A percentile compares a stretch with the other conserved stretches of the same genome.
Evolutionary conservation across 2,888 invertebrate species (phyloP).

Genomic region (Hemicrepidius hirtus): DNA sequence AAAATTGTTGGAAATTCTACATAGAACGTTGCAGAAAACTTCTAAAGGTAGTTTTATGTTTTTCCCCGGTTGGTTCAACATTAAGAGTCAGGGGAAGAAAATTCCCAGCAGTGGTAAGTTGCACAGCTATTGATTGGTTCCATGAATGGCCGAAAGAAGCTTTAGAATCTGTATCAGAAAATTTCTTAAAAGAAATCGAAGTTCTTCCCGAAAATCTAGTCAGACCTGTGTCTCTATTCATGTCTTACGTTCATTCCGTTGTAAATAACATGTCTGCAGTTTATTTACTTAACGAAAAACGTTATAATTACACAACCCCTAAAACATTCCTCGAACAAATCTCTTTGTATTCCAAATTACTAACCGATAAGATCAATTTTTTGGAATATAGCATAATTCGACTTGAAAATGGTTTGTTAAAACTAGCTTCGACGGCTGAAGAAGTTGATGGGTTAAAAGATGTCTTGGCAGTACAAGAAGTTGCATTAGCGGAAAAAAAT

Average conservation of each 20-base stretch:
- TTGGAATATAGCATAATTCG: conserved; percentile 85
- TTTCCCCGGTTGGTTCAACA: conserved; percentile 95
- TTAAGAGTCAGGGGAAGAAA: conserved; percentile 90
- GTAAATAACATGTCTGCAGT: conserved; percentile 89
- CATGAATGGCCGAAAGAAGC: conserved; percentile 97
- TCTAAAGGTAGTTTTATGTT: conserved; percentile 88
- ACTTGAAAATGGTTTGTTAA: conserved; percentile 91
- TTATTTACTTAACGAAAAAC: conserved; percentile 88
- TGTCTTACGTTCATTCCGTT: conserved; percentile 92
- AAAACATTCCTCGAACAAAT: conserved; percentile 97
- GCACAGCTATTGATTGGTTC: conserved; percentile 96
- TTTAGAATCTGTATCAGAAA: conserved; percentile 88
- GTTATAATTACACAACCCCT: conserved; percentile 97
- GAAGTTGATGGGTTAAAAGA: conserved; percentile 91
- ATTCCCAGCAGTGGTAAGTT: conserved; percentile 95
- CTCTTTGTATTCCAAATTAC: conserved; percentile 83
- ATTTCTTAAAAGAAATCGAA: conserved; percentile 87
- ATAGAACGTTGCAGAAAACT: conserved; percentile 90
- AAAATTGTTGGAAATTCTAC: conserved; percentile 97
- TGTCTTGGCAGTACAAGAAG: conserved; percentile 76
- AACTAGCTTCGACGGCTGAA: conserved; percentile 88
- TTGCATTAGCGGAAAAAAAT: conserved; percentile 90
- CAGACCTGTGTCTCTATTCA: conserved; percentile 85
- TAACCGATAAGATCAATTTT: conserved; percentile 80
- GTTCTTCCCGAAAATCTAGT: conserved; percentile 79